These are phyloP conservation scores for Drosophila carrolli DNA, from an alignment of 1,140 invertebrate species.

Conservation along the genomic window DNA sequence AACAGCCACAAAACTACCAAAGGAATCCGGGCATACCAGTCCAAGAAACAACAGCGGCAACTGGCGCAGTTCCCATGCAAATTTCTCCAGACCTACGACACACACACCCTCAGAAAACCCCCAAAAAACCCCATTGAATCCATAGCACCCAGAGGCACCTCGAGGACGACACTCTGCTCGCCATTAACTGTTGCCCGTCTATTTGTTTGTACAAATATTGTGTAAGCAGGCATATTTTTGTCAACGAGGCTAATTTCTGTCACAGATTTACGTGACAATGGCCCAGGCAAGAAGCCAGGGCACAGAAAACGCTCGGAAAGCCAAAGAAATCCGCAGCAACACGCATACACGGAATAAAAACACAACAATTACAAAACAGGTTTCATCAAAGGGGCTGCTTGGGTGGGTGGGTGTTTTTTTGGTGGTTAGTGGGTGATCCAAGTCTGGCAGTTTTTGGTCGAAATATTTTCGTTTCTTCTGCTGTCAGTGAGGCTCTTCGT, in stretches of 20 bases:
- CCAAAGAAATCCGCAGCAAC: conserved; percentile 45
- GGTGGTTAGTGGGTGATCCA: neutral
- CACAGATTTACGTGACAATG: conserved; percentile 81
- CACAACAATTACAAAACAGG: conserved; percentile 80
- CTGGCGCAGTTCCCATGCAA: conserved; percentile 75
- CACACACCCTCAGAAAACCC: neutral
- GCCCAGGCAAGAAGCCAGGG: conserved; percentile 43
- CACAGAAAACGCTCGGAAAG: conserved; percentile 22
- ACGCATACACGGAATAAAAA: conserved; percentile 52
- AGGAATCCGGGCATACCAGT: conserved; percentile 26
- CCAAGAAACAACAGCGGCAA: conserved; percentile 44
- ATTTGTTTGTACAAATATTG: conserved; percentile 81
- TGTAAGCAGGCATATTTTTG: conserved; percentile 83
- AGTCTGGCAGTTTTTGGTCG: conserved; percentile 30
- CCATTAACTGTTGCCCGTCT: conserved; percentile 64
- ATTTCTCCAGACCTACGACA: conserved; percentile 41
- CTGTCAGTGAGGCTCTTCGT: conserved; percentile 44
- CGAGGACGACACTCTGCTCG: conserved; percentile 40
- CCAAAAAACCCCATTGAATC: neutral
- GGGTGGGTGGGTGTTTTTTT: neutral
- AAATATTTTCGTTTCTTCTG: conserved; percentile 31
- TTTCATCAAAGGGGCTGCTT: conserved; percentile 38
- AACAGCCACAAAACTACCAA: conserved; percentile 53
- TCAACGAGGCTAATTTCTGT: conserved; percentile 80
- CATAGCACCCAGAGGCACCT: conserved; percentile 14